Conservation (phyloP, 35 echinoderm and acorn worm species). For the Hemicentrotus pulcherrimus region DNA sequence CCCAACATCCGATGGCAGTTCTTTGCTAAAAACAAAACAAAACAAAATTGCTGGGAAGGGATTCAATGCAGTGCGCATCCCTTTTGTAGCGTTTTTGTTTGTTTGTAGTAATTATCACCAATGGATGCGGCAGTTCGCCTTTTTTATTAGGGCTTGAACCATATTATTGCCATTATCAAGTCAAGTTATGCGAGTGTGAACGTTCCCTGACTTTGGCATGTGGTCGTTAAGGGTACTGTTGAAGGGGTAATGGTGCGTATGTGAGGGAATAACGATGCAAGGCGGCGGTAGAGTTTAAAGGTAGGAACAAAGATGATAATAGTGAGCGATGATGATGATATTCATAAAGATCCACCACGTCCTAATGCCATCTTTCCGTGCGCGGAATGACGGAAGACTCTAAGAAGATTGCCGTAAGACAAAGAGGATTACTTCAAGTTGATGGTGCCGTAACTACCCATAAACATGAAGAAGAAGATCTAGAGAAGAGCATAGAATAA, state of each 20-base stretch:
- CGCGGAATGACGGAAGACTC: neutral
- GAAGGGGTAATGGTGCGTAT: neutral
- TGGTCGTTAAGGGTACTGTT: neutral
- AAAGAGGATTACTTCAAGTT: neutral
- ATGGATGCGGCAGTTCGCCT: no score
- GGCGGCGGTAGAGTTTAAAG: neutral
- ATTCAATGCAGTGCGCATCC: no score
- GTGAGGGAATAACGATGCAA: neutral
- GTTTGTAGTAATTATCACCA: no score
- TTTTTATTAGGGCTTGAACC: no score
- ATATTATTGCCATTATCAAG: neutral
- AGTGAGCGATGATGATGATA: constrained; percentile 3
- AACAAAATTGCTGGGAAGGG: no score
- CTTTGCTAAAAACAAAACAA: no score
- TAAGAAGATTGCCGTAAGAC: neutral
- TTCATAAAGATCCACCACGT: neutral
- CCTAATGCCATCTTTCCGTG: neutral
- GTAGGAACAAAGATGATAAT: neutral
- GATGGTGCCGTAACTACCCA: neutral
- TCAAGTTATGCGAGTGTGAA: neutral
- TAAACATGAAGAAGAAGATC: neutral
- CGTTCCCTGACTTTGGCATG: neutral
- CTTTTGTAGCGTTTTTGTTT: no score
- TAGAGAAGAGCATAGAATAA: neutral
- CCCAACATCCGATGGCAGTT: no score